phyloP scores from a whole-genome alignment of 2,113 vertebrate species.

The Daboia siamensis region DNA sequence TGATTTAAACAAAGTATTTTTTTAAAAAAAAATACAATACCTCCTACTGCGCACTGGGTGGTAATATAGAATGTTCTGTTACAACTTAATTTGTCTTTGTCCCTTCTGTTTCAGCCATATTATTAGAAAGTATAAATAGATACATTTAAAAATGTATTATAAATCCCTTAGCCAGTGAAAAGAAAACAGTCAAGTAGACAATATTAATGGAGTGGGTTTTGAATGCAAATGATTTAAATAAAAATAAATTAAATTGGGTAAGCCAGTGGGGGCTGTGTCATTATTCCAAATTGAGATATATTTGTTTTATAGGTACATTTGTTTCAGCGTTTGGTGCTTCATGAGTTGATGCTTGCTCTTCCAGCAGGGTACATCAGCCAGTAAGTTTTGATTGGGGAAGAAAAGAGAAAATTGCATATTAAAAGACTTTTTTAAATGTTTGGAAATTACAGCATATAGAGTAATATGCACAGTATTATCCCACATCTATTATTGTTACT shows the following conservation, averaged over 20 bases:
- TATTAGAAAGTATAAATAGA: neutral
- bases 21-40: no score
- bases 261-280: neutral
- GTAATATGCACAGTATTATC: neutral
- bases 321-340: neutral
- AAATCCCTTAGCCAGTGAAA: neutral
- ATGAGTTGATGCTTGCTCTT: neutral
- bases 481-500: neutral
- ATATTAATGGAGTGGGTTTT: neutral
- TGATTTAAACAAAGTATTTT: neutral
- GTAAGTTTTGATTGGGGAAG: neutral
- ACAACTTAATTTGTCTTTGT: neutral
- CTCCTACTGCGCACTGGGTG: neutral
- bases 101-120: neutral
- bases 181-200: neutral
- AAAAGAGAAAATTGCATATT: neutral
- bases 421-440: neutral
- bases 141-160: neutral
- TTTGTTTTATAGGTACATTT: neutral
- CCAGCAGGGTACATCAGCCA: neutral
- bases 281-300: neutral
- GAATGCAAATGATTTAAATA: neutral
- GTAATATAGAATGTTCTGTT: neutral
- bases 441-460: neutral
- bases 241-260: neutral